phyloP scores from a whole-genome alignment of 2,888 invertebrate genomes.

The Erebia palarica region DNA sequence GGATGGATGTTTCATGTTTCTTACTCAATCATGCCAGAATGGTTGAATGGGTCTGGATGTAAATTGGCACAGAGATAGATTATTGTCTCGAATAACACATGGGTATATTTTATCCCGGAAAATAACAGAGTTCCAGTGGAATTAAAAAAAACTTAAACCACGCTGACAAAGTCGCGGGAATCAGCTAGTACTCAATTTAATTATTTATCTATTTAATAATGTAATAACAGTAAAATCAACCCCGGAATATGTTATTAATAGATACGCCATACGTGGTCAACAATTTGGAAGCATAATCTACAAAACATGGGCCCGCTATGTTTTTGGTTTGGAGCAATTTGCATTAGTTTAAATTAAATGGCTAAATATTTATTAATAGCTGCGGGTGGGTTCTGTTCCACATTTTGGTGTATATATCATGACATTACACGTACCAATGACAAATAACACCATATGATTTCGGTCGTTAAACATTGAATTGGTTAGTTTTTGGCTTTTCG shows the following conservation, averaged over 20 bases:
- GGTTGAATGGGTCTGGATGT: too few relatives aligned
- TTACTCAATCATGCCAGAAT: too few relatives aligned
- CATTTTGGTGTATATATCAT: conserved; percentile 26
- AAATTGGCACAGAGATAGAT: too few relatives aligned
- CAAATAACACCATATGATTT: conserved; percentile 25
- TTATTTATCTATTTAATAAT: too few relatives aligned
- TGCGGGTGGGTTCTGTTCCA: conserved; percentile 31
- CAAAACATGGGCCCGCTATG: conserved; percentile 32
- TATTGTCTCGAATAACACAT: too few relatives aligned
- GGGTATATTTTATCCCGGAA: too few relatives aligned
- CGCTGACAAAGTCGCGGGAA: too few relatives aligned
- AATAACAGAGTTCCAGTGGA: too few relatives aligned
- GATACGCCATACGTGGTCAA: conserved; percentile 20
- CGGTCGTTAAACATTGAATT: conserved; percentile 8
- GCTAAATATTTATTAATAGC: conserved; percentile 38
- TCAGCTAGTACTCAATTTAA: too few relatives aligned
- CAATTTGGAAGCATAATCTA: conserved; percentile 31
- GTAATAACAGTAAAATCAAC: not conserved
- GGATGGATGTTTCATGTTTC: too few relatives aligned
- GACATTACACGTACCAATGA: conserved; percentile 28
- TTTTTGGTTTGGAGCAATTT: conserved; percentile 31
- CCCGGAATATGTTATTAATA: conserved; percentile 2
- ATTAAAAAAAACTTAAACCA: too few relatives aligned
- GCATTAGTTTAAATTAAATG: conserved; percentile 37
- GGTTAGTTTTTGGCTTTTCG: conserved; percentile 12